Base-by-base conservation (phyloP, 2,797 vertebrate species). In the Rhinoraja longicauda region DNA sequence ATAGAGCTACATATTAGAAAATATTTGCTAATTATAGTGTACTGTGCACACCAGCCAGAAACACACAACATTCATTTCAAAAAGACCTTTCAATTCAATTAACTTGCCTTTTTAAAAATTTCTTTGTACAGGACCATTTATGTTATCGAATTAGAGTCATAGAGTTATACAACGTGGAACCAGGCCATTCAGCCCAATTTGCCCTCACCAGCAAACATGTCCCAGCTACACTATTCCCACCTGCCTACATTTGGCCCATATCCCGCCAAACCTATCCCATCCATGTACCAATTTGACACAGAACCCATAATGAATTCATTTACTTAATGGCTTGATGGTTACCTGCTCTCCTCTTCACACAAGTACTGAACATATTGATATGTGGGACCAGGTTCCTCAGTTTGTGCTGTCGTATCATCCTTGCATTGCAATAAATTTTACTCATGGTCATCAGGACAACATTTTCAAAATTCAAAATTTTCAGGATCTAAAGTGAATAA, bases 321-420 rank as follows among this genome's bases (percentile, higher is more conserved):
- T 13, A 67, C 32, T 90, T 36, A 10, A 4, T 13, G 8, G 70
- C 90, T 92, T 92, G 29, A 64, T 64, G 90, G 90, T 75, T 39
- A 53, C 90, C 39, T 75, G 70, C 90, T 92, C 21, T 92, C 90
- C 39, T 73, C 70, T 53, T 73, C 53, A 73, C 39, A 45, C 70
- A 13, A 72, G 36, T 92, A 73, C 70, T 75, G 90, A 73, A 92
- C 26, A 15, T 70, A 59, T 39, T 29, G 39, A 57, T 59, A 81
- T 26, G 8, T 53, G 72, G 4, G 57, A 26, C 13, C 39, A 29
- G 45, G 24, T 53, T 12, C 90, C n/a, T 5, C 24, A 92, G 10
- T 57, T 92, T 70, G n/a, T 70, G 45, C 45, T 64, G 15, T 21
- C 19, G 6, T 12, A 19, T 21, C 21, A 72, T 90, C n/a, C 53